Evolutionary conservation across 2,113 vertebrate genomes (phyloP).

Genomic region (Lycaon pictus): DNA sequence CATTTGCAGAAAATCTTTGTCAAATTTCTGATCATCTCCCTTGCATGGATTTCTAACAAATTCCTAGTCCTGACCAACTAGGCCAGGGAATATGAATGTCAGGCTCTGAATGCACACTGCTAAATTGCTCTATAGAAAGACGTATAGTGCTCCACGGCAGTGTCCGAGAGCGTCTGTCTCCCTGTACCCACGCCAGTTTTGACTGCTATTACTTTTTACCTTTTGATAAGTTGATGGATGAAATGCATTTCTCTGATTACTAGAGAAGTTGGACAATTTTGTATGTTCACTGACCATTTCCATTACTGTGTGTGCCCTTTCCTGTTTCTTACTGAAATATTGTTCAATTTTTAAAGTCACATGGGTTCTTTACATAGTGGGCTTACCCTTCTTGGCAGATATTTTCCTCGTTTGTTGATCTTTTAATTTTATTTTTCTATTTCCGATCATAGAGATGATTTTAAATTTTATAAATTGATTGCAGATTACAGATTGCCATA

Average conservation of each 20-base stretch:
- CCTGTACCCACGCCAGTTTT: not conserved
- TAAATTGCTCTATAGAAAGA: not conserved
- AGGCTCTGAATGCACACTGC: not conserved
- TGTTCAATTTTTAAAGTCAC: conserved; percentile 39
- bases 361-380: not conserved
- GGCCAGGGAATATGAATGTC: not conserved
- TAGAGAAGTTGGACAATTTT: not conserved
- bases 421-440: conserved; percentile 52
- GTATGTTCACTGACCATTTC: not conserved
- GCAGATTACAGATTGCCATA: not conserved
- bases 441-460: not conserved
- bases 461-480: not conserved
- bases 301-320: not conserved
- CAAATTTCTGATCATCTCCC: not conserved
- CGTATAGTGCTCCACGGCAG: not conserved
- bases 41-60: conserved; percentile 31
- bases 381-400: not conserved
- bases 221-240: not conserved
- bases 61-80: not conserved
- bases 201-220: not conserved
- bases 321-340: not conserved
- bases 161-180: not conserved
- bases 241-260: conserved; percentile 33
- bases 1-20: conserved; percentile 7
- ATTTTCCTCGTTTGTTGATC: not conserved